A percentile compares a stretch with the other conserved stretches of the same genome.
Conservation (phyloP, 2,797 vertebrate genomes). For the Malacoraja senta region DNA sequence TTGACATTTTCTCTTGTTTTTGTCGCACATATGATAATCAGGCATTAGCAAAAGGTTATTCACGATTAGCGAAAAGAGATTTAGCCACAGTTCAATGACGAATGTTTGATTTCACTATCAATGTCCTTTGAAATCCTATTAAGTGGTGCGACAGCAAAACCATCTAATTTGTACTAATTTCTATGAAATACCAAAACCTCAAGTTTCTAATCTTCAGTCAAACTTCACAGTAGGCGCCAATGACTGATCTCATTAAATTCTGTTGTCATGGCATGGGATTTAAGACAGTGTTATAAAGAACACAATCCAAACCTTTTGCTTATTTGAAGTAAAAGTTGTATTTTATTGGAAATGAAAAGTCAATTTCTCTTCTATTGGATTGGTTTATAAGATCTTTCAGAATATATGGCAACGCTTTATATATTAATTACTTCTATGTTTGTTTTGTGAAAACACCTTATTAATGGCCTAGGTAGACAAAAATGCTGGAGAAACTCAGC, state of each 20-base stretch:
- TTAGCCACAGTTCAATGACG: constrained; percentile 15
- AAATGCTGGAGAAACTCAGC: too few species aligned
- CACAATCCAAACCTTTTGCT: neutral
- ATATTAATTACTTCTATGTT: neutral
- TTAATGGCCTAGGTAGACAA: neutral
- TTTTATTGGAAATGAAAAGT: neutral
- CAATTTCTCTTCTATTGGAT: neutral
- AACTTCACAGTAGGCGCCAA: neutral
- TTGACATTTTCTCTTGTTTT: neutral
- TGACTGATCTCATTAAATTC: neutral
- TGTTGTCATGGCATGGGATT: neutral
- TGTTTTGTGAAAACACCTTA: neutral
- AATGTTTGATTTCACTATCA: neutral
- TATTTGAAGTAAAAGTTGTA: neutral
- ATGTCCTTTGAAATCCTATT: constrained; percentile 8
- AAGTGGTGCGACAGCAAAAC: constrained; percentile 4
- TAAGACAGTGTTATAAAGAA: neutral
- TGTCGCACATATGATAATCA: constrained; percentile 4
- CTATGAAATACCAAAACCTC: neutral
- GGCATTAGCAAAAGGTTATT: constrained; percentile 28
- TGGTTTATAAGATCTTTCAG: neutral
- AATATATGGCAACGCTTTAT: neutral
- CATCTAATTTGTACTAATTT: constrained; percentile 12
- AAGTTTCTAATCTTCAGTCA: neutral
- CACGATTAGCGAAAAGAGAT: constrained; percentile 10